Evolutionary conservation across 2,888 invertebrate genomes (phyloP).

Genomic region (Diarsia mendica): DNA sequence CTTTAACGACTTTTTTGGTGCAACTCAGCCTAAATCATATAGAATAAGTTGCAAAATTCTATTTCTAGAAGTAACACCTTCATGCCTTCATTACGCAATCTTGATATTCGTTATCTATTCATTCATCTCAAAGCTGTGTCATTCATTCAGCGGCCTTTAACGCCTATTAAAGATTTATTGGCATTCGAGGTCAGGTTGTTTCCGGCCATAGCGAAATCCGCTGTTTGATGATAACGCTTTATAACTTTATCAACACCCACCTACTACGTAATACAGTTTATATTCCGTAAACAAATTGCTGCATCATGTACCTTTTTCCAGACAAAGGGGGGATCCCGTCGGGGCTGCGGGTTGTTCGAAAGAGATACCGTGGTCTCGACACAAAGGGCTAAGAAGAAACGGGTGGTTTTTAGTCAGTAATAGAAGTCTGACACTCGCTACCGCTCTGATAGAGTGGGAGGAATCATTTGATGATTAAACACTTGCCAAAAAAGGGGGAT

Average conservation of each 20-base stretch:
- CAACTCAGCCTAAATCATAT: no score
- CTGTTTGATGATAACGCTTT: conserved; percentile 16
- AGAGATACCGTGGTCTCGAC: no score
- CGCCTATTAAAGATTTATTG: conserved; percentile 38
- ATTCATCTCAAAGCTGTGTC: conserved; percentile 31
- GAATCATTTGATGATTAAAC: no score
- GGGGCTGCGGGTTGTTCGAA: no score
- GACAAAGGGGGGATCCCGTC: no score
- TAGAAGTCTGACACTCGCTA: no score
- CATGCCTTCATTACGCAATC: not conserved
- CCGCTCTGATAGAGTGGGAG: no score
- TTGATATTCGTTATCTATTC: not conserved
- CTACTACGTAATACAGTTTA: not conserved
- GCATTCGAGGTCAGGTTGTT: conserved; percentile 39
- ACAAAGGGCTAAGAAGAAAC: no score
- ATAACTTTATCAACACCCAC: not conserved
- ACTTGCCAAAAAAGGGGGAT: no score
- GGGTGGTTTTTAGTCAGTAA: no score
- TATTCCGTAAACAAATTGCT: not conserved
- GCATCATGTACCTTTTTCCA: no score
- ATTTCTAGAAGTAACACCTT: not conserved
- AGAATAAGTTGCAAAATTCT: not conserved
- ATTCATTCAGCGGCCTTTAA: conserved; percentile 35
- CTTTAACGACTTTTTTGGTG: no score
- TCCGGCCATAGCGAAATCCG: conserved; percentile 26